A percentile compares a stretch with the other conserved stretches of the same genome.
Evolutionary conservation across 2,113 vertebrate species (phyloP).

Genomic region (Hystrix cristata): DNA sequence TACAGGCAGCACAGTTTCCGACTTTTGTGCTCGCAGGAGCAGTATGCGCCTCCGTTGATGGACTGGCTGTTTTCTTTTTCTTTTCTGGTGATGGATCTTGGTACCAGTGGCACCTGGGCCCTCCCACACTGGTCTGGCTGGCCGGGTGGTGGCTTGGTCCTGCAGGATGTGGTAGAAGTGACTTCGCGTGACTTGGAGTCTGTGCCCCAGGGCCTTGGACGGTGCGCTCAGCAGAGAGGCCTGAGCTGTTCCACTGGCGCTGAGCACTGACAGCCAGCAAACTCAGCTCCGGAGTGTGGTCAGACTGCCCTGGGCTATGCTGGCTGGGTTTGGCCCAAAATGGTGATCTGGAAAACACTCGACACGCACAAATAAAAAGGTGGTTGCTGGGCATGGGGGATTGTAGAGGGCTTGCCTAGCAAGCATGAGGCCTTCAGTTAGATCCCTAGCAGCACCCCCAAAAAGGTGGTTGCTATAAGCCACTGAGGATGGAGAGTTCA

Average conservation of each 20-base stretch:
- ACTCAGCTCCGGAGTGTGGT: not conserved
- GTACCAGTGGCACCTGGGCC: not conserved
- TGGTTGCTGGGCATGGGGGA: not conserved
- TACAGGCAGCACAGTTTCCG: too few species aligned
- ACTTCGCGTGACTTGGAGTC: not conserved
- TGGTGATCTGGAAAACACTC: not conserved
- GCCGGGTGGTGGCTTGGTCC: too few species aligned
- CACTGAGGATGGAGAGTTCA: not conserved
- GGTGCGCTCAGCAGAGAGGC: not conserved
- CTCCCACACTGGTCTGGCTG: not conserved
- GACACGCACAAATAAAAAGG: not conserved
- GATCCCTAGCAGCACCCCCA: too few species aligned
- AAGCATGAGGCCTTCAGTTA: too few species aligned
- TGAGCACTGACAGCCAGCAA: not conserved
- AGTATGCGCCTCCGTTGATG: not conserved
- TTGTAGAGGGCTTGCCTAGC: too few species aligned
- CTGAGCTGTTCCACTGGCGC: not conserved
- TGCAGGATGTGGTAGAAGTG: not conserved
- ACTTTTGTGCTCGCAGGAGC: not conserved
- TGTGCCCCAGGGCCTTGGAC: not conserved
- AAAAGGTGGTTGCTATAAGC: not conserved
- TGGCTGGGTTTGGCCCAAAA: too few species aligned
- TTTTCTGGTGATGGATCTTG: not conserved
- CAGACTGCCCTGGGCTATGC: not conserved
- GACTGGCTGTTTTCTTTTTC: not conserved